Evolutionary conservation across 2,888 invertebrate species (phyloP), one percentile per base, ranked within the genome.

Genomic region (Bombylius discolor): DNA sequence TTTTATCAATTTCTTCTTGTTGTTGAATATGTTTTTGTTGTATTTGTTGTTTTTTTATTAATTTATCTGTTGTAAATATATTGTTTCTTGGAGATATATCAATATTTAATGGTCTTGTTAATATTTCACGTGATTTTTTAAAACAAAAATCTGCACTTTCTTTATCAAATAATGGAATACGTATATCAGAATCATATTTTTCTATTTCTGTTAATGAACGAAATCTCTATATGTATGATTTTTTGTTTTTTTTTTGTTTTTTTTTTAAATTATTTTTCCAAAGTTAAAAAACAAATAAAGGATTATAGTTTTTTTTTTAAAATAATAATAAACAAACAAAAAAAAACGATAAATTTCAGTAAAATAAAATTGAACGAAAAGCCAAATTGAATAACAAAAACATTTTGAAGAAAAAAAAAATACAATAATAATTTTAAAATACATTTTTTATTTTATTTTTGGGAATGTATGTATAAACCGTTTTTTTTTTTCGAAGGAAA

Each of bases 71-170:
- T 14, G 39, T 32, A 13, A 44, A 5, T 13, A 44, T 47, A 46
- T 32, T 47, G 11, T 52, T 49, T 8, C 50, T 55, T 51, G 62
- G 52, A 14, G 49, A 68, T 67, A 64, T 59, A 58, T 71, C 70
- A 39, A 71, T 61, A 48, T 66, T 68, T 50, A 74, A 61, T 1
- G 83, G 83, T 52, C 82, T 80, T 45, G 81, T 80, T 4, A 85
- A 71, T 13, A 85, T 72, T 67, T 85, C 84, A 6, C 84, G 79
- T 0, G 85, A 85, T 65, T 83, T 83, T 45, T 84, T 83, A 65
- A 85, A 85, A 66, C 82, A 84, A 67, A 84, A 84, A 69, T 85
- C 85, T 0, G 84, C 83, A 12, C 82, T 82, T n/a, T 83, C 83
- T 68, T 83, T 82, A 69, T 85, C 85, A 79, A 84, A 85, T 14